These are phyloP conservation scores for Galaxias olidus DNA, from an alignment of 2,797 vertebrate genomes.

Conservation along the genomic window DNA sequence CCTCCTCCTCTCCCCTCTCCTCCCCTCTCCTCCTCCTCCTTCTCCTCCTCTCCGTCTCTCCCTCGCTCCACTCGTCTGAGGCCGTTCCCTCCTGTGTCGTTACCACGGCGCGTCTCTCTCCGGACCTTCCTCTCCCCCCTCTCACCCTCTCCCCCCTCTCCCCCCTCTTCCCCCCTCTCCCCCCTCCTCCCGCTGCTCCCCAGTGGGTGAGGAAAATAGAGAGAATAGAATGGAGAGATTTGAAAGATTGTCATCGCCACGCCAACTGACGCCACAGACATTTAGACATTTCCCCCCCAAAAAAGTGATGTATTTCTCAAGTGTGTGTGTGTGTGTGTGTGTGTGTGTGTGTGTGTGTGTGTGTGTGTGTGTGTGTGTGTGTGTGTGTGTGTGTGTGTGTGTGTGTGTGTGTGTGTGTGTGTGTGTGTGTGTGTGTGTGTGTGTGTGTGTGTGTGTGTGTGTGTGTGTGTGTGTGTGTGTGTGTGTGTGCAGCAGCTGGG, in stretches of 20 bases:
- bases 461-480: slow-evolving; percentile 13
- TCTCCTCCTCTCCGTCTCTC: no score
- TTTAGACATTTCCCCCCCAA: no score
- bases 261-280: no score
- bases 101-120: no score
- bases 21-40: no score
- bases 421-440: not conserved
- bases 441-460: slow-evolving; percentile 20
- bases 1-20: no score
- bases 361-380: not conserved
- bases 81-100: no score
- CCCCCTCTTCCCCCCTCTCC: not conserved
- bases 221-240: not conserved
- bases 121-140: no score
- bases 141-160: not conserved
- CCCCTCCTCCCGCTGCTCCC: not conserved
- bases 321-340: not conserved
- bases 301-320: not conserved
- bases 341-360: slow-evolving; percentile 6
- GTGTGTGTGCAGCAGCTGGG: slow-evolving; percentile 46
- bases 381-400: slow-evolving; percentile 19
- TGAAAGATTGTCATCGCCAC: no score
- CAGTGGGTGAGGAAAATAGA: not conserved
- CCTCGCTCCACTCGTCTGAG: no score
- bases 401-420: slow-evolving; percentile 21